Base-by-base conservation (phyloP, 2,113 vertebrate species). In the Typhlomys cinereus region DNA sequence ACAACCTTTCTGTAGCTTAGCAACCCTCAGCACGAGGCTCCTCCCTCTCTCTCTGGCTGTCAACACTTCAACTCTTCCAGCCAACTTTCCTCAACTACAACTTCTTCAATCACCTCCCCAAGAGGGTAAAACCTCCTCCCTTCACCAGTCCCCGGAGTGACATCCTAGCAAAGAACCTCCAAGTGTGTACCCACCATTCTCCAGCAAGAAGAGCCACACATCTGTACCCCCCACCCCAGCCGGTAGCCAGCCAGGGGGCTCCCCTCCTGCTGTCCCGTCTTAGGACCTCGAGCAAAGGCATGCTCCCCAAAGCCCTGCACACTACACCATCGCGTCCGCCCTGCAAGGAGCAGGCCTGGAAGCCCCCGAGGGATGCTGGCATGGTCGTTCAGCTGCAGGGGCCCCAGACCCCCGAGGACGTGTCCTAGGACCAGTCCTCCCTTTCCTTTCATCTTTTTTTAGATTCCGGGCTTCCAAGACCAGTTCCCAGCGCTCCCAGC, bases 61-160 rank as follows among this genome's bases (percentile, higher is more conserved):
- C 36, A 80, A 93, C 81, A 88, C 44, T 61, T 62, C 82, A 61
- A 75, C 66, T 83, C 88, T 74, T 80, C 20, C 71, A 59, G 20
- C 23, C 64, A 93, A 94, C 94, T 96, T 88, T 83, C 31, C 67
- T 81, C 41, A 80, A 76, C 52, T 59, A 15, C 83, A 89, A 83
- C 79, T 92, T 83, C 48, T 31, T 64, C 34, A 39, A 54, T 64
- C 44, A 12, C 79, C 48, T 27, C 36, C 76, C 23, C n/a, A 61
- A n/a, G 41, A 57, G 39, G 7, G 17, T 62, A 44, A 23, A 41
- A 31, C 18, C n/a, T 71, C 25, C 54, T 41, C 48, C 15, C 50
- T 57, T 36, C 75, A 17, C 31, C 44, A 91, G n/a, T 23, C 41
- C 57, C 66, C 76, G 41, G 9, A 25, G 31, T 20, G 48, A 34